Evolutionary conservation across 2,888 invertebrate genomes (phyloP).

Genomic region (Eumerus sabulonum): DNA sequence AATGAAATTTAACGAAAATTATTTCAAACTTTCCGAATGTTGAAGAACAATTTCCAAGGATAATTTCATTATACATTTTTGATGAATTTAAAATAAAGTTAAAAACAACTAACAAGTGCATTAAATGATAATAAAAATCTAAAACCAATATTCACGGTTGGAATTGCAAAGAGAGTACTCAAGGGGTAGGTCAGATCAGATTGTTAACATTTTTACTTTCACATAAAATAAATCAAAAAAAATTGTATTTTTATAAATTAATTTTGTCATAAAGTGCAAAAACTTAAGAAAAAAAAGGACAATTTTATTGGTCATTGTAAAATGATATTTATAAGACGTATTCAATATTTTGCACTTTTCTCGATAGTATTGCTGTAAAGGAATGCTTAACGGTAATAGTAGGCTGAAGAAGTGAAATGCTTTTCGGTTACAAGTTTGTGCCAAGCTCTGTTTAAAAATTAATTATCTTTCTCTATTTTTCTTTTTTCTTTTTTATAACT

Average conservation of each 20-base stretch:
- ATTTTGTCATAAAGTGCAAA: slow-evolving; percentile 49
- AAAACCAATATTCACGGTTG: slow-evolving; percentile 41
- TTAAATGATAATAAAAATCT: slow-evolving; percentile 17
- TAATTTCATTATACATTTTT: background rate
- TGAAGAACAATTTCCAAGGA: slow-evolving; percentile 19
- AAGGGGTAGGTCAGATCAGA: slow-evolving; percentile 67
- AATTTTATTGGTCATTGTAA: background rate
- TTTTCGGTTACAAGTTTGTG: slow-evolving; percentile 52
- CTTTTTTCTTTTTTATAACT: slow-evolving; percentile 1
- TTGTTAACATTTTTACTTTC: slow-evolving; percentile 34
- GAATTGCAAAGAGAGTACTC: slow-evolving; percentile 68
- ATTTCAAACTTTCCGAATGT: slow-evolving; percentile 25
- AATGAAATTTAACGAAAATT: background rate
- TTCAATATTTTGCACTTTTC: slow-evolving; percentile 9
- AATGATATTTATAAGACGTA: no score
- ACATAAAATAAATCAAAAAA: slow-evolving; percentile 31
- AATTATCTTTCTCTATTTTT: slow-evolving; percentile 19
- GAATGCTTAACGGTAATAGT: background rate
- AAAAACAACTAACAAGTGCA: slow-evolving; percentile 43
- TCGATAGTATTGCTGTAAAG: slow-evolving; percentile 1
- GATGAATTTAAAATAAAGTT: slow-evolving; percentile 4
- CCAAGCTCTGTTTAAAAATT: slow-evolving; percentile 38
- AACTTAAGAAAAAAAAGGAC: slow-evolving; percentile 14
- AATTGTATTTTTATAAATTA: slow-evolving; percentile 12
- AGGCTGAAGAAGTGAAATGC: slow-evolving; percentile 38